Evolutionary conservation across 2,888 invertebrate genomes (phyloP).

Genomic region (Pristionchus exspectatus): DNA sequence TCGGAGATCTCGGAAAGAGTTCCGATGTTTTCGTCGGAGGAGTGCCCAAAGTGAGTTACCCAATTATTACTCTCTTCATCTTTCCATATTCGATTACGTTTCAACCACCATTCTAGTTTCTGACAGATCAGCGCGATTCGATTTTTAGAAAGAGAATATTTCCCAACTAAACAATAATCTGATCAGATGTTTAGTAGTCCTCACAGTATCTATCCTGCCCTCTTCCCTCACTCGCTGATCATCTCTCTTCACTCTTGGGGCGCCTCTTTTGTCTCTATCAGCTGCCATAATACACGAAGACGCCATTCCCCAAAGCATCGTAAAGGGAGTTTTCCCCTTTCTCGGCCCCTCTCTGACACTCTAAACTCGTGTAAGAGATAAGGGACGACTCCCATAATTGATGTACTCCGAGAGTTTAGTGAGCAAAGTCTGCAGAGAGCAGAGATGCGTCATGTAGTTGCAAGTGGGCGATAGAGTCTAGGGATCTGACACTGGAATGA

Average conservation of each 20-base stretch:
- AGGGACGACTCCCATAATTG: constrained; percentile 30
- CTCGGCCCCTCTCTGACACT: background rate
- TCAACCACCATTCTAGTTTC: background rate
- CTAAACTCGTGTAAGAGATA: constrained; percentile 12
- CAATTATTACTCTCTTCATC: background rate
- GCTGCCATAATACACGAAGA: constrained; percentile 39
- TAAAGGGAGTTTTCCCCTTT: constrained; percentile 33
- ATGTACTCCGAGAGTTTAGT: background rate
- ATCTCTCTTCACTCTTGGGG: background rate
- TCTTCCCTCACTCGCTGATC: background rate
- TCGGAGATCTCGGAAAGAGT: constrained; percentile 90
- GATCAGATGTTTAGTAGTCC: background rate
- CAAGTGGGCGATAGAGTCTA: background rate
- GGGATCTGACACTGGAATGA: too few species aligned
- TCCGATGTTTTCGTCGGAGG: constrained; percentile 97
- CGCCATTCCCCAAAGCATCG: constrained; percentile 33
- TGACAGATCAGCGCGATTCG: background rate
- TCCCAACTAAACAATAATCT: too few species aligned
- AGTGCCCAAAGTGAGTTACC: constrained; percentile 85
- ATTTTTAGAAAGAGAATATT: background rate
- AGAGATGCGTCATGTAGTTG: background rate
- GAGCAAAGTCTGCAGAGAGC: background rate
- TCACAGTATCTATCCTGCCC: background rate
- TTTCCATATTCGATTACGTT: background rate
- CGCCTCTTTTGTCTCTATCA: constrained; percentile 43